A percentile compares a stretch with the other conserved stretches of the same genome.
Evolutionary conservation across 2,888 invertebrate species (phyloP).

Genomic region (Dryobotodes eremita): DNA sequence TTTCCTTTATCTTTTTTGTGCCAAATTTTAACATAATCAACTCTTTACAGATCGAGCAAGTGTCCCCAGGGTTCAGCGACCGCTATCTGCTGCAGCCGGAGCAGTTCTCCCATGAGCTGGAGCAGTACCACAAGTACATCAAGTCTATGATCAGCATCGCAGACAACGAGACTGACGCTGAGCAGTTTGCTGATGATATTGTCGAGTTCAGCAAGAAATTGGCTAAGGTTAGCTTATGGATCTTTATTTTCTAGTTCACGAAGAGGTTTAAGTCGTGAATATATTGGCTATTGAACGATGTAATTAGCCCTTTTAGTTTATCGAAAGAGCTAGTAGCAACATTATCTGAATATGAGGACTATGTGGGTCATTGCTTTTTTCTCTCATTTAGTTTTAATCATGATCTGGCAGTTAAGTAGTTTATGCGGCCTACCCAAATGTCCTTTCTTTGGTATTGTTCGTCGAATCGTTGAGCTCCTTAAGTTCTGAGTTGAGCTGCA

Average conservation of each 20-base stretch:
- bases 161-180: constrained; percentile 84
- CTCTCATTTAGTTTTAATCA: no score
- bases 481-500: no score
- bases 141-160: constrained; percentile 90
- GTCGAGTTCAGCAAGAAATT: constrained; percentile 91
- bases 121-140: constrained; percentile 92
- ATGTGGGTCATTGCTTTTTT: no score
- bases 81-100: constrained; percentile 91
- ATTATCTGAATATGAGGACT: no score
- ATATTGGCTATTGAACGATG: no score
- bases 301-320: no score
- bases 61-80: constrained; percentile 92
- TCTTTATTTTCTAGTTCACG: background rate
- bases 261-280: background rate
- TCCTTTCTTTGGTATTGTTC: no score
- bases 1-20: background rate
- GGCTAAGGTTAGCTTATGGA: constrained; percentile 87
- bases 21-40: background rate
- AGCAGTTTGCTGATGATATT: constrained; percentile 91
- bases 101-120: constrained; percentile 91
- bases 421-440: no score
- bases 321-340: no score
- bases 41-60: constrained; percentile 91
- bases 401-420: no score
- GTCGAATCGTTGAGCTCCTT: no score